Conservation (phyloP, 2,797 vertebrate species). For the Neoniphon sammara region DNA sequence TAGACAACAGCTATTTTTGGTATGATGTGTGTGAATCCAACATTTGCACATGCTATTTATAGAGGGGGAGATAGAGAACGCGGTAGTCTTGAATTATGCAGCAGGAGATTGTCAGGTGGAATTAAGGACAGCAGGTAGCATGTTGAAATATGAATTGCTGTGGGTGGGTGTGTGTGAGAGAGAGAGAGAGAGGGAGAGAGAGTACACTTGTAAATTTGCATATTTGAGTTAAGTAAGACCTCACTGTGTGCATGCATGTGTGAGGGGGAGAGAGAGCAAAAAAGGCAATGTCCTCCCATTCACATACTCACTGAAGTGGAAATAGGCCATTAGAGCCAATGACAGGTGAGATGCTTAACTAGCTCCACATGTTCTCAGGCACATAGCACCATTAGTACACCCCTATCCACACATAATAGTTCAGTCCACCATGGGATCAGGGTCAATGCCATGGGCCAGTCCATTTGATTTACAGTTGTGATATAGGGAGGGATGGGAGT, state of each 20-base stretch:
- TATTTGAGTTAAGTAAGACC: slow-evolving; percentile 11
- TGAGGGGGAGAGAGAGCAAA: neutral
- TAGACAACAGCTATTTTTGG: slow-evolving; percentile 36
- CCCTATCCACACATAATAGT: neutral
- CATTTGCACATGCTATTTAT: slow-evolving; percentile 52
- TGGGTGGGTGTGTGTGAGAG: slow-evolving; percentile 1
- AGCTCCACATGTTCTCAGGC: slow-evolving; percentile 13
- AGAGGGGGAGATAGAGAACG: slow-evolving; percentile 23
- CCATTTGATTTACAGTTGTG: slow-evolving; percentile 16
- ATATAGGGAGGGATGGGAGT: no score
- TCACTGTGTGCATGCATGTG: neutral
- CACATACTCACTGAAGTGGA: slow-evolving; percentile 13
- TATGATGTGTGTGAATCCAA: slow-evolving; percentile 27
- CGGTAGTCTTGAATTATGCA: slow-evolving; percentile 62
- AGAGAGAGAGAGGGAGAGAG: neutral
- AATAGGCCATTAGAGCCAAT: slow-evolving; percentile 20
- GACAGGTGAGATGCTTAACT: slow-evolving; percentile 17
- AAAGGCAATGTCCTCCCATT: neutral
- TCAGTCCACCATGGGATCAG: slow-evolving; percentile 1
- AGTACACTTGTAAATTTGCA: slow-evolving; percentile 30
- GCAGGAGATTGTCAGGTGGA: slow-evolving; percentile 69
- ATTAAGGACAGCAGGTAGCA: slow-evolving; percentile 64
- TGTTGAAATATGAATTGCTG: slow-evolving; percentile 62
- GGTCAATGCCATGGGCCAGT: slow-evolving; percentile 14
- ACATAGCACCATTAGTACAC: neutral